These are phyloP conservation scores for Psittacula cyanocephala DNA, from an alignment of 2,113 vertebrate genomes.

Conservation along the genomic window DNA sequence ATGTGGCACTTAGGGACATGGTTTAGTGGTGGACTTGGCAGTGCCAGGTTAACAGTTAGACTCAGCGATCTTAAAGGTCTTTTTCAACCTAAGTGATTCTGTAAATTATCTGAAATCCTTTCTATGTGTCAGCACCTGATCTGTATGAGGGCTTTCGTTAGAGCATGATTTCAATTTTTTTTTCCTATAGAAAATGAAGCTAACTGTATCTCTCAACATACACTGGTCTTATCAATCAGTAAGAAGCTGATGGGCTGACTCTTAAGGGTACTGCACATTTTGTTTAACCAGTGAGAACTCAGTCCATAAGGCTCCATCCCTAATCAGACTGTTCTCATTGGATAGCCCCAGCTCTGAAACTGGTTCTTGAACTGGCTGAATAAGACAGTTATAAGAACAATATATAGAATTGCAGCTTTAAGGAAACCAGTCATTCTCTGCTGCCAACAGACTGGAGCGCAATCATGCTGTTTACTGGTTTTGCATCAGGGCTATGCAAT, in stretches of 20 bases:
- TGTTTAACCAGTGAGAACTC: neutral
- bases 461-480: neutral
- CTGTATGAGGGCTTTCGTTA: neutral
- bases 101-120: conserved; percentile 22
- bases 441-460: neutral
- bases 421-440: neutral
- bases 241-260: neutral
- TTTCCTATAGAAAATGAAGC: conserved; percentile 41
- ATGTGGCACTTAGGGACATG: neutral
- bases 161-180: neutral
- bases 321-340: neutral
- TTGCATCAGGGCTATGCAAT: neutral
- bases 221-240: neutral
- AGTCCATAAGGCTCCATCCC: neutral
- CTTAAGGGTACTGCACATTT: fast-evolving
- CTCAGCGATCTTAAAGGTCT: neutral
- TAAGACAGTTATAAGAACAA: neutral
- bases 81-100: neutral
- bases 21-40: neutral
- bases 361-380: neutral
- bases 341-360: neutral
- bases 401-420: neutral
- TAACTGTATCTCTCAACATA: neutral
- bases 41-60: neutral
- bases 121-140: neutral